Base-by-base conservation (phyloP, 2,797 vertebrate species). In the Esox lucius region DNA sequence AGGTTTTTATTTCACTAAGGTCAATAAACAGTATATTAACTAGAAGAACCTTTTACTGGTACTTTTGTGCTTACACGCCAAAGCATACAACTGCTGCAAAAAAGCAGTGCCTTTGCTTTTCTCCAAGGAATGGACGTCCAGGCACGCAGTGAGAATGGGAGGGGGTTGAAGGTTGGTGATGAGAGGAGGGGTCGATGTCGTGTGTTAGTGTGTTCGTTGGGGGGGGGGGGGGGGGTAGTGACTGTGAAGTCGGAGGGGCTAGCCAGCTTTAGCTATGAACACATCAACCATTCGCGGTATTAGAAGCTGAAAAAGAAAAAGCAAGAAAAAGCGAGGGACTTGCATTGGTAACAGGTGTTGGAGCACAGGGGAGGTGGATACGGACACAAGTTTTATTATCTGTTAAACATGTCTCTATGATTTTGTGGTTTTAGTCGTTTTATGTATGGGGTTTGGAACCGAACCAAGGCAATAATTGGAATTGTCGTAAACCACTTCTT, bases 121-220 rank as follows among this genome's bases (percentile, higher is more conserved):
- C 16, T 33, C 73, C 71, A 75, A 80, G 71, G 71, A n/a, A 28
- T 79, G 68, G 73, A 81, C 75, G 74, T 76, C 74, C 79, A 56
- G 77, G 75, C 72, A 77, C 66, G 74, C 72, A 12, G 48, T n/a
- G 66, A 35, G 76, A 75, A 59, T 65, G 72, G 80, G 71, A 64
- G 76, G 90, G 33, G 91, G 89, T 80, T 85, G 86, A 82, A 75
- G 86, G 87, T 84, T 84, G 83, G 51, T 61, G 79, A 31, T 68
- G 70, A 56, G 64, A 75, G 74, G 48, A 62, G 71, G 73, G 73
- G 73, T 75, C 67, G 70, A 73, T 74, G 77, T 72, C 74, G 61
- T 70, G 76, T 46, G 42, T 12, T 12, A 11, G 67, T 42, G 2
- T 39, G 35, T 39, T 39, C 35, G 35, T 39, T 39, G 56, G 72